These are phyloP conservation scores for Leptoteleia sp. DNA, from an alignment of 1,140 invertebrate genomes.

Conservation along the genomic window DNA sequence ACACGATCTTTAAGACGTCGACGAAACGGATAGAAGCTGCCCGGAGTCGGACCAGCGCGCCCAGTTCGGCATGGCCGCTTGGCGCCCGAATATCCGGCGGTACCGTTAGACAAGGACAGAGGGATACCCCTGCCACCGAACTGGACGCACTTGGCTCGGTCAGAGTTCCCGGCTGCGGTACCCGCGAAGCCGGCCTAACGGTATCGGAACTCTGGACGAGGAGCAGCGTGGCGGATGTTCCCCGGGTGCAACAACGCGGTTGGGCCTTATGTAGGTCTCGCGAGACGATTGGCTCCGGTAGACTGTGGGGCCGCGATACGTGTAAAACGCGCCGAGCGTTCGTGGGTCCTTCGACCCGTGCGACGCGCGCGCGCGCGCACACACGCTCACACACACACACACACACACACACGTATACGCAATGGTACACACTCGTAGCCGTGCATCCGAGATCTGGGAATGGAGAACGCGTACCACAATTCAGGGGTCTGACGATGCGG, in stretches of 20 bases:
- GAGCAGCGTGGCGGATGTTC: constrained; percentile 52
- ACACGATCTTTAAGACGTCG: too few species aligned
- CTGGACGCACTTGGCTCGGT: constrained; percentile 19
- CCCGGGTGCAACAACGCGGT: constrained; percentile 36
- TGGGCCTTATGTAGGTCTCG: constrained; percentile 59
- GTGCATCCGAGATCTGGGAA: constrained; percentile 2
- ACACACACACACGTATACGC: not conserved
- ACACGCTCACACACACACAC: constrained; percentile 21
- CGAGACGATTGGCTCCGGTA: constrained; percentile 41
- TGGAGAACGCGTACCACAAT: constrained; percentile 39
- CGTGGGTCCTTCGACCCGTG: constrained; percentile 53
- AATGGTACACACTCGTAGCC: not conserved
- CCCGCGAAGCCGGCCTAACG: constrained; percentile 39
- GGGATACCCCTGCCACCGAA: constrained; percentile 3
- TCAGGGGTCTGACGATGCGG: constrained; percentile 44
- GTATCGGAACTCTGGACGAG: constrained; percentile 47
- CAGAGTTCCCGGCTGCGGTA: constrained; percentile 28
- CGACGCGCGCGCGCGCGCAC: too few species aligned
- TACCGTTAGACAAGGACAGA: constrained; percentile 33
- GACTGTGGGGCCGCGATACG: constrained; percentile 37
- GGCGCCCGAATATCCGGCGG: constrained; percentile 7
- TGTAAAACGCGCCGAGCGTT: too few species aligned
- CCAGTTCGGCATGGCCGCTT: constrained; percentile 5
- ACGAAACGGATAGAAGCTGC: too few species aligned
- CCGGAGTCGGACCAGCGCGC: constrained; percentile 5